A percentile compares a stretch with the other conserved stretches of the same genome.
Evolutionary conservation across 1,140 invertebrate species (phyloP).

Genomic region (Papilio helenus): DNA sequence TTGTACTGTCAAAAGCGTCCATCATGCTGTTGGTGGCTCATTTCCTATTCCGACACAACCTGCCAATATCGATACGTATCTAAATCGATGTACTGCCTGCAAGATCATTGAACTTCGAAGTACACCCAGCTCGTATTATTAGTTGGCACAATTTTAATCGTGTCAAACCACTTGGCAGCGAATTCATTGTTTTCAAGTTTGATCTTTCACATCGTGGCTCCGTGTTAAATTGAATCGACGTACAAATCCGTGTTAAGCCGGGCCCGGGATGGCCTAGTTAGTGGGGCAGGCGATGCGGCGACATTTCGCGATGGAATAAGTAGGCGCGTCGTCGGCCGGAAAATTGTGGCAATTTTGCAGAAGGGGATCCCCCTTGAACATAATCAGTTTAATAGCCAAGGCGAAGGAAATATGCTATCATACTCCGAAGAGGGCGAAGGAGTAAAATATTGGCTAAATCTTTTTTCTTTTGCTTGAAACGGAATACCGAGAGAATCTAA

Average conservation of each 20-base stretch:
- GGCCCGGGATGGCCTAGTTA: conserved; percentile 61
- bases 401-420: conserved; percentile 47
- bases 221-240: conserved; percentile 55
- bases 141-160: conserved; percentile 31
- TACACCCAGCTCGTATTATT: conserved; percentile 10
- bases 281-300: conserved; percentile 52
- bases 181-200: conserved; percentile 36
- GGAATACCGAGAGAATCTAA: neutral
- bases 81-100: conserved; percentile 6
- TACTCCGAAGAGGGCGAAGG: conserved; percentile 18
- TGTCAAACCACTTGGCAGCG: conserved; percentile 31
- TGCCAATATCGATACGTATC: conserved; percentile 41
- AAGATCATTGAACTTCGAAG: conserved; percentile 38
- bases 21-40: conserved; percentile 60
- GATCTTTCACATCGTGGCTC: conserved; percentile 30
- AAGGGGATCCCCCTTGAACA: conserved; percentile 54
- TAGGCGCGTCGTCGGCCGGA: conserved; percentile 67
- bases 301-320: conserved; percentile 71
- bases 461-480: neutral
- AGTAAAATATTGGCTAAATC: conserved; percentile 28
- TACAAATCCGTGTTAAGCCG: conserved; percentile 55
- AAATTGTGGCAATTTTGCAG: conserved; percentile 76
- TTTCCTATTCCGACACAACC: conserved; percentile 62
- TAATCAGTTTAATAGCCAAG: conserved; percentile 61
- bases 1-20: neutral